Conservation (phyloP, 2,888 invertebrate species). For the Coleophora deauratella region DNA sequence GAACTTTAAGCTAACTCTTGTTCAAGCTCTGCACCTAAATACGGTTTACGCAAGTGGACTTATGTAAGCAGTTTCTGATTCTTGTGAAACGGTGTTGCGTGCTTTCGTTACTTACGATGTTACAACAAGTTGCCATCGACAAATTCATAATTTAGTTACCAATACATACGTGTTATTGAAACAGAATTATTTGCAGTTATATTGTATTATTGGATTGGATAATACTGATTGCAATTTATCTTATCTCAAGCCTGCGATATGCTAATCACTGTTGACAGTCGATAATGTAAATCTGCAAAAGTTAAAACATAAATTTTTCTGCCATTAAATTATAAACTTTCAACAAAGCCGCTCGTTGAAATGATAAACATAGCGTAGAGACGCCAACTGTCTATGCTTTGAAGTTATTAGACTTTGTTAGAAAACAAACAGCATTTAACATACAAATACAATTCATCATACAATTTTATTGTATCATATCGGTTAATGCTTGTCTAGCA, state of each 20-base stretch:
- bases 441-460: slow-evolving; percentile 31
- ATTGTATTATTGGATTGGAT: no score
- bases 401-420: slow-evolving; percentile 28
- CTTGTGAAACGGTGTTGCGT: slow-evolving; percentile 54
- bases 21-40: slow-evolving; percentile 50
- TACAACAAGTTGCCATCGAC: slow-evolving; percentile 38
- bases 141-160: slow-evolving; percentile 45
- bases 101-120: slow-evolving; percentile 48
- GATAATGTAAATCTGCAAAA: slow-evolving; percentile 45
- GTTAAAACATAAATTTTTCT: slow-evolving; percentile 3
- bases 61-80: slow-evolving; percentile 63
- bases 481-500: slow-evolving; percentile 28
- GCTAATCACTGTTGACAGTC: slow-evolving; percentile 50
- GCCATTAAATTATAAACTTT: no score
- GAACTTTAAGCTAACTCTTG: slow-evolving; percentile 58
- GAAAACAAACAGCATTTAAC: slow-evolving; percentile 26
- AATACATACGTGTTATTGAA: no score
- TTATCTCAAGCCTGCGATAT: slow-evolving; percentile 30
- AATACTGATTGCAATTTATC: neutral
- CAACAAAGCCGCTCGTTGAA: no score
- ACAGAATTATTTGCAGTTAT: no score
- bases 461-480: slow-evolving; percentile 27
- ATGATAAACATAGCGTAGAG: slow-evolving; percentile 10
- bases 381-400: slow-evolving; percentile 12
- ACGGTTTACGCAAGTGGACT: slow-evolving; percentile 58